Conservation (phyloP, 2,797 vertebrate genomes). For the Cuculus canorus region DNA sequence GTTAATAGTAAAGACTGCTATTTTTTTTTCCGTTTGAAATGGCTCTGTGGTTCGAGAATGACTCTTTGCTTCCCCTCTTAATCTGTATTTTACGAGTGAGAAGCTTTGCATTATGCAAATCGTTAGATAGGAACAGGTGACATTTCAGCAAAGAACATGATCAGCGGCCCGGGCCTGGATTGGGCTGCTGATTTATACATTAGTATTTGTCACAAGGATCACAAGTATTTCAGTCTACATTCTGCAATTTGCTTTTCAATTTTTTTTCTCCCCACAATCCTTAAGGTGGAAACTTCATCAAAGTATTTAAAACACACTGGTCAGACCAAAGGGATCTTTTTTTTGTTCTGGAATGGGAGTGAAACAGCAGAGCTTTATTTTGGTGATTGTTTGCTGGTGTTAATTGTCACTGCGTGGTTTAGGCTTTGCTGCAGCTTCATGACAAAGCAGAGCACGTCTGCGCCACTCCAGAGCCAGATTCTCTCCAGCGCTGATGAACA, state of each 20-base stretch:
- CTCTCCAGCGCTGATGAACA: neutral
- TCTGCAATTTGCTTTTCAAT: slow-evolving; percentile 75
- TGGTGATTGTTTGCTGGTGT: neutral
- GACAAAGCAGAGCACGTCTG: neutral
- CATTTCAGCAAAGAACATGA: slow-evolving; percentile 97
- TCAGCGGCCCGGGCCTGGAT: slow-evolving; percentile 90
- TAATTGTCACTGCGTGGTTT: neutral
- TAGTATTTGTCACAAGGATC: slow-evolving; percentile 96
- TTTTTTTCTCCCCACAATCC: slow-evolving; percentile 46
- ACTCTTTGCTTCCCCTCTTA: slow-evolving; percentile 92
- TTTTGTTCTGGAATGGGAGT: neutral
- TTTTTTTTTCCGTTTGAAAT: slow-evolving; percentile 82
- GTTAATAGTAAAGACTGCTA: slow-evolving; percentile 88
- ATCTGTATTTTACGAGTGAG: slow-evolving; percentile 99
- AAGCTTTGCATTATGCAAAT: slow-evolving; percentile 99
- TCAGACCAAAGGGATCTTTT: neutral
- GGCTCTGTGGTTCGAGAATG: slow-evolving; percentile 94
- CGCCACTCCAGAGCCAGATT: neutral
- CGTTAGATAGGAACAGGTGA: slow-evolving; percentile 99
- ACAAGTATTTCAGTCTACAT: slow-evolving; percentile 83
- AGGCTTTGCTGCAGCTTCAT: neutral
- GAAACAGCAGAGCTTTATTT: neutral
- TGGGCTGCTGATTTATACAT: slow-evolving; percentile 98
- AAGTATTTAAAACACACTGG: neutral
- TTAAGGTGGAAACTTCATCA: slow-evolving; percentile 87